A percentile compares a stretch with the other conserved stretches of the same genome.
Conservation (phyloP, 37 sponge, comb jelly and placozoan genomes). For the Cliona cf. orientalis region DNA sequence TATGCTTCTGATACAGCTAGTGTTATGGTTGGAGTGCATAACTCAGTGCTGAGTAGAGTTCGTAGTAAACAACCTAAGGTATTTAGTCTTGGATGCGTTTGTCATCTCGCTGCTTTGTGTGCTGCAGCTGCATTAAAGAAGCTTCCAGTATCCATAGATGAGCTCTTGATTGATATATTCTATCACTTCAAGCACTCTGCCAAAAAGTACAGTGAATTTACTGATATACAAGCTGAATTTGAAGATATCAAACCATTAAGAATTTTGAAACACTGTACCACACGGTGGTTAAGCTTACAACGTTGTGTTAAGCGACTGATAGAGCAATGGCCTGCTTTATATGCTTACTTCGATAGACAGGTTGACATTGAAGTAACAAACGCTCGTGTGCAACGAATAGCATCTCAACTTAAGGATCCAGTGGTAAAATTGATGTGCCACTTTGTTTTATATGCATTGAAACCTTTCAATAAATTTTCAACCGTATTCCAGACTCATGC, state of each 20-base stretch:
- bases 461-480: slow-evolving; percentile 10
- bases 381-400: neutral
- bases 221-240: slow-evolving; percentile 24
- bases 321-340: slow-evolving; percentile 21
- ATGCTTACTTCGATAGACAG: neutral
- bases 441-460: neutral
- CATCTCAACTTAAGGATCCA: neutral
- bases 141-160: slow-evolving; percentile 39
- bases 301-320: neutral
- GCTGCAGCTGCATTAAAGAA: slow-evolving; percentile 28
- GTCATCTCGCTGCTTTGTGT: slow-evolving; percentile 43
- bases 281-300: neutral
- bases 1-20: slow-evolving; percentile 44
- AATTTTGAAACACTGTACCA: slow-evolving; percentile 24
- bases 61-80: slow-evolving; percentile 16
- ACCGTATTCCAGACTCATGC: slow-evolving; percentile 12
- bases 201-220: slow-evolving; percentile 14
- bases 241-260: slow-evolving; percentile 24
- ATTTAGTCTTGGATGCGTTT: slow-evolving; percentile 29
- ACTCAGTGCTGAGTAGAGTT: slow-evolving; percentile 30
- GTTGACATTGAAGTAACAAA: neutral
- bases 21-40: slow-evolving; percentile 40
- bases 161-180: slow-evolving; percentile 28
- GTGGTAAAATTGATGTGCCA: slow-evolving; percentile 5
- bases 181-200: slow-evolving; percentile 37